These are phyloP conservation scores for Noturus placidus DNA, from an alignment of 2,113 vertebrate species.

Conservation along the genomic window DNA sequence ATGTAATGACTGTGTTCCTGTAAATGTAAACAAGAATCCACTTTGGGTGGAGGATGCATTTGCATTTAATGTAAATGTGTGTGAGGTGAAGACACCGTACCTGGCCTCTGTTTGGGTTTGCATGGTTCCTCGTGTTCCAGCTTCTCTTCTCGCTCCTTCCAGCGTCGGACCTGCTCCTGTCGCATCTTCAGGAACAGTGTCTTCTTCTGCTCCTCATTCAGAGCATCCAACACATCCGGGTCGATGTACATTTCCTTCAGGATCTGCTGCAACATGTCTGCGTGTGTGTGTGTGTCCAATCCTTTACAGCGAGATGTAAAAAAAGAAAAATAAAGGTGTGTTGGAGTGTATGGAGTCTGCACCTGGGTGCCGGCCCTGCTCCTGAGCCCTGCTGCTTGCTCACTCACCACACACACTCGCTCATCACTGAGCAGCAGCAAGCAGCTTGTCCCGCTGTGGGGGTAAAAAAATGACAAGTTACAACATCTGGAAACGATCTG, in stretches of 20 bases:
- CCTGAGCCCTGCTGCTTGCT: neutral
- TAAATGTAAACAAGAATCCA: neutral
- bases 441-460: constrained; percentile 44
- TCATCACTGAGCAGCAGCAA: constrained; percentile 48
- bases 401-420: constrained; percentile 41
- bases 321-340: neutral
- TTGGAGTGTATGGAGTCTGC: constrained; percentile 33
- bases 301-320: constrained; percentile 19
- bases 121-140: constrained; percentile 60
- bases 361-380: neutral
- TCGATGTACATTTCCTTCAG: constrained; percentile 81
- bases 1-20: neutral
- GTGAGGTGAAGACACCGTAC: constrained; percentile 50
- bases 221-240: constrained; percentile 73
- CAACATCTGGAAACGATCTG: constrained; percentile 51
- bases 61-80: neutral
- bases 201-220: constrained; percentile 79
- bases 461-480: constrained; percentile 45
- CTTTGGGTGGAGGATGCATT: neutral
- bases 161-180: constrained; percentile 77
- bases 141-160: constrained; percentile 76
- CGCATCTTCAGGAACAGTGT: constrained; percentile 79
- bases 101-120: constrained; percentile 66
- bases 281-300: neutral
- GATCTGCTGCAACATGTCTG: constrained; percentile 78